Evolutionary conservation across 2,797 vertebrate genomes (phyloP), one percentile per base, ranked within the genome.

Genomic region (Typhlichthys subterraneus): DNA sequence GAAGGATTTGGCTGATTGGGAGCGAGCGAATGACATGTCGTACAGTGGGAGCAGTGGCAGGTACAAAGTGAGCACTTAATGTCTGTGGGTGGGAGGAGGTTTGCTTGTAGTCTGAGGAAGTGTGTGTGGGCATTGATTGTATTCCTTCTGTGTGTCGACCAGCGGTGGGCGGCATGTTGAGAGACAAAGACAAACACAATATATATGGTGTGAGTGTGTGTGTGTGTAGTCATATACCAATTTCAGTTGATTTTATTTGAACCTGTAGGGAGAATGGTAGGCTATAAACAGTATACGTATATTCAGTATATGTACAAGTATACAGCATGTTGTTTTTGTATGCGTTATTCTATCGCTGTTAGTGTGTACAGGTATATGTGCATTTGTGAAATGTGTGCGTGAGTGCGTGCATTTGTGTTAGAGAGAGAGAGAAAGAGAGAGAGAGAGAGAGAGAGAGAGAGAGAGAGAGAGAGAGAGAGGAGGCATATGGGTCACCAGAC

Each of bases 401-500:
- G 12, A 38, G 33, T 38, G 31, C 5, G 33, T 14, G 42, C 19
- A 12, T 13, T 38, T 31, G 38, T 17, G 50, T 46, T 33, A 46
- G 60, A 10, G 59, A 53, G 56, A 45, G 45, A 31, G 31, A 12
- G 15, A 17, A 1, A 17, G 15, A 17, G 15, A 17, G 17, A 6
- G 13, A 13, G 55, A 53, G 12, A 12, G 48, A 33, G 33, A 23
- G 12, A 42, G 59, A 50, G 75, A 53, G 56, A 45, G 45, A 31
- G 31, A 12, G 17, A 11, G 13, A 13, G 55, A 53, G 12, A 12
- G 48, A 33, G 33, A 23, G n/a, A 42, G 59, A 50, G 75, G 75
- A 84, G 80, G 88, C 90, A 92, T 90, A 89, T 91, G 89, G 90
- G 89, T 88, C 80, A 82, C 82, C 19, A 67, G 76, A 84, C 77